Evolutionary conservation across 2,888 invertebrate species (phyloP).

Genomic region (Atrina japonica): DNA sequence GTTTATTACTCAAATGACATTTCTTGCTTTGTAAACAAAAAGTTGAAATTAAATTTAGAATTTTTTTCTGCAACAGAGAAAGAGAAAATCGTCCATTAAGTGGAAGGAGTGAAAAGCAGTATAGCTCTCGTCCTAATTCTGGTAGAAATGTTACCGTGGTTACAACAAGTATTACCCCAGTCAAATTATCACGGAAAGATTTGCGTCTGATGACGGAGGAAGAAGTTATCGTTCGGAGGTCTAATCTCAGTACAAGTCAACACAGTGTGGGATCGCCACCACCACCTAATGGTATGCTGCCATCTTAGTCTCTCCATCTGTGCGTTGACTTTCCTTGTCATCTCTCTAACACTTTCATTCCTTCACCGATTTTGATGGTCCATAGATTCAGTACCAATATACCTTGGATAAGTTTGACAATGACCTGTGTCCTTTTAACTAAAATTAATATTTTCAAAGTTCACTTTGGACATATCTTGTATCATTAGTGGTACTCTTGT

Average conservation of each 20-base stretch:
- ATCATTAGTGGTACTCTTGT: too few species aligned
- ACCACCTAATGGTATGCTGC: constrained; percentile 32
- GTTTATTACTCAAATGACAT: too few species aligned
- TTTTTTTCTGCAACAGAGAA: constrained; percentile 12
- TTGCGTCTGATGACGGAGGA: constrained; percentile 77
- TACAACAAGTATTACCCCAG: constrained; percentile 65
- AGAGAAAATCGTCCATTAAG: constrained; percentile 31
- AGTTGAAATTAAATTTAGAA: background rate
- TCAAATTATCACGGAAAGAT: constrained; percentile 78
- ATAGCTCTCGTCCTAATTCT: constrained; percentile 51
- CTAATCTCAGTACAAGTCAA: constrained; percentile 68
- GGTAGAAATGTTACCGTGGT: constrained; percentile 48
- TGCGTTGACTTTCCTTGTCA: background rate
- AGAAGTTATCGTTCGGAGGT: constrained; percentile 75
- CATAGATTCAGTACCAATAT: too few species aligned
- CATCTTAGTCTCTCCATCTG: too few species aligned
- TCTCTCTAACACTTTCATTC: too few species aligned
- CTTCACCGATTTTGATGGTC: background rate
- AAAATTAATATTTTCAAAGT: too few species aligned
- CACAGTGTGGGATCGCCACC: constrained; percentile 37
- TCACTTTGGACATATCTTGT: too few species aligned
- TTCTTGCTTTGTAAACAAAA: too few species aligned
- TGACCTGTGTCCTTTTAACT: too few species aligned
- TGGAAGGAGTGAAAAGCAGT: constrained; percentile 34
- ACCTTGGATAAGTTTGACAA: too few species aligned